These are phyloP conservation scores for Pitangus sulphuratus DNA, from an alignment of 2,797 vertebrate species.

Conservation along the genomic window DNA sequence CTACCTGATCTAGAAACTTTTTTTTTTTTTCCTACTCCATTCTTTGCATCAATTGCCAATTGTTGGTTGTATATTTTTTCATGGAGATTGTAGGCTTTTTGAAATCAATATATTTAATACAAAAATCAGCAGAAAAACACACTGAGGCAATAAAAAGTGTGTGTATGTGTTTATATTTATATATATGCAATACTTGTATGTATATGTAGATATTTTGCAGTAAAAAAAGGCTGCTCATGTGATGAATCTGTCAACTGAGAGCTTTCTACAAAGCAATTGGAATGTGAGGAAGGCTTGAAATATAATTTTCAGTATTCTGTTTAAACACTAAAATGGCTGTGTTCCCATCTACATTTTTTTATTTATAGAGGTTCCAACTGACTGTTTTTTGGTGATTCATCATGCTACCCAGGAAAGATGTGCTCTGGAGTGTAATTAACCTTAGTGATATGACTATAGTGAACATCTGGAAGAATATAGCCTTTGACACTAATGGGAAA, in stretches of 20 bases:
- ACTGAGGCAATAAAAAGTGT: background rate
- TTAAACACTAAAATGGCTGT: background rate
- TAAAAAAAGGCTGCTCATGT: background rate
- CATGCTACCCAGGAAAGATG: background rate
- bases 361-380: background rate
- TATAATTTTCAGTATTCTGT: background rate
- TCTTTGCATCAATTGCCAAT: background rate
- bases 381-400: background rate
- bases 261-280: background rate
- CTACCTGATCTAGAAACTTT: background rate
- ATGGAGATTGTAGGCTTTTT: background rate
- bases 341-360: background rate
- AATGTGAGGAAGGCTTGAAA: background rate
- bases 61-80: background rate
- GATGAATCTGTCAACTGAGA: background rate
- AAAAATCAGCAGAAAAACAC: background rate
- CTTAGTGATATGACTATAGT: background rate
- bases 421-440: background rate
- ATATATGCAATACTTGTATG: background rate
- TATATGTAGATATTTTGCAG: background rate
- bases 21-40: background rate
- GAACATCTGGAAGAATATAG: constrained; percentile 13
- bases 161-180: background rate
- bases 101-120: background rate
- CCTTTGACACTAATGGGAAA: background rate